A percentile compares a stretch with the other conserved stretches of the same genome.
Evolutionary conservation across 2,797 vertebrate genomes (phyloP).

Genomic region (Tragopan temminckii): DNA sequence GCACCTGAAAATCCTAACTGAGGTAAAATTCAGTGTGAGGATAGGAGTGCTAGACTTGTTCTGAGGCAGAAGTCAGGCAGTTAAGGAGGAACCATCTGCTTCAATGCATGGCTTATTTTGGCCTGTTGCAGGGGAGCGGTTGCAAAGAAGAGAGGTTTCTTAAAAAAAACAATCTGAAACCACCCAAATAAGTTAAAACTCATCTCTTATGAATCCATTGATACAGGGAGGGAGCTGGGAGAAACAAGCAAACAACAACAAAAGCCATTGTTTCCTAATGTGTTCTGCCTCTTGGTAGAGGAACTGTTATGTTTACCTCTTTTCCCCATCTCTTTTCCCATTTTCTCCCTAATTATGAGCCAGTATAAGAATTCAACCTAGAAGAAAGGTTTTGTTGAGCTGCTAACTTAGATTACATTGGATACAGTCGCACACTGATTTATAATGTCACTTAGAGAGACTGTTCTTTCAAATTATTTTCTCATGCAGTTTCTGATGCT

Average conservation of each 20-base stretch:
- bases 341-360: background rate
- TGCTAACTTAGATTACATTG: background rate
- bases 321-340: background rate
- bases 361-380: background rate
- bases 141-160: background rate
- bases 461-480: conserved; percentile 1
- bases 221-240: background rate
- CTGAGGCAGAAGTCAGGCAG: background rate
- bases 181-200: background rate
- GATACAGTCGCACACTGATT: background rate
- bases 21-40: background rate
- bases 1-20: background rate
- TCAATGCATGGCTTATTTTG: background rate
- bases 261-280: background rate
- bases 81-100: background rate
- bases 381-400: background rate
- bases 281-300: background rate
- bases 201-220: background rate
- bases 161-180: background rate
- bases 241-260: background rate
- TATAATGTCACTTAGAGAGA: background rate
- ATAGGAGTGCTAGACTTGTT: background rate
- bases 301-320: background rate
- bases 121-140: background rate
- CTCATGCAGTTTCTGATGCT: background rate